Base-by-base conservation (phyloP, 2,888 invertebrate species). In the Teleogryllus oceanicus region DNA sequence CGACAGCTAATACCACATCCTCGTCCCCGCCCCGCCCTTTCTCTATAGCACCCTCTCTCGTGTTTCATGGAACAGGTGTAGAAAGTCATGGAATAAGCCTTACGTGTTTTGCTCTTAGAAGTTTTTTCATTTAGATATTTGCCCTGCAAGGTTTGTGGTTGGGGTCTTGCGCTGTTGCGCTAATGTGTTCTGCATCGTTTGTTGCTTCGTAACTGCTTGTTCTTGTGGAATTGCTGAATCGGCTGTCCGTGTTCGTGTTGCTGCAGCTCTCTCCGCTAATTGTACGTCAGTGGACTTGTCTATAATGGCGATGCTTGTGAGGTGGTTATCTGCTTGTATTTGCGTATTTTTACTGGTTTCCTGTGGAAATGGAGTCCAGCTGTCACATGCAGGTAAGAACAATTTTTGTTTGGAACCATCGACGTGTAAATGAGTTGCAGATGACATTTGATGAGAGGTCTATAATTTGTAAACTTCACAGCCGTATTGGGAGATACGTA, bases 251-350 rank as follows among this genome's bases (percentile, higher is more conserved):
- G 37, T 37, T 62, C 62, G 16, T 62, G 13, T n/a, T n/a, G 12
- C 62, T 62, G 62, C 13, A 12, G n/a, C 62, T 62, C 62, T 62
- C n/a, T 62, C 62, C n/a, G 62, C 13, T 62, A 62, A 62, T 62
- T 62, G 13, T 62, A 18, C n/a, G n/a, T 13, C 62, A 62, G 62
- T 62, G 11, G 62, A 62, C 13, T n/a, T 62, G 5, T 12, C 62
- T 62, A n/a, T 62, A 80, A 80, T 80, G 80, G 80, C 80, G 80
- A 49, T 80, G 78, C 37, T 24, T 75, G 77, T 77, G 50, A 51
- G 37, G 62, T 76, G 76, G 78, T 78, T 78, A 77, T 77, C 50
- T 50, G 74, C 77, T 24, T 80, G 78, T 76, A 77, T 80, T 76
- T 79, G 76, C 74, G 62, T 80, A 79, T 80, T 80, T 74, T 80